Conservation (phyloP, 2,797 vertebrate species). For the Rhynchotus rufescens region DNA sequence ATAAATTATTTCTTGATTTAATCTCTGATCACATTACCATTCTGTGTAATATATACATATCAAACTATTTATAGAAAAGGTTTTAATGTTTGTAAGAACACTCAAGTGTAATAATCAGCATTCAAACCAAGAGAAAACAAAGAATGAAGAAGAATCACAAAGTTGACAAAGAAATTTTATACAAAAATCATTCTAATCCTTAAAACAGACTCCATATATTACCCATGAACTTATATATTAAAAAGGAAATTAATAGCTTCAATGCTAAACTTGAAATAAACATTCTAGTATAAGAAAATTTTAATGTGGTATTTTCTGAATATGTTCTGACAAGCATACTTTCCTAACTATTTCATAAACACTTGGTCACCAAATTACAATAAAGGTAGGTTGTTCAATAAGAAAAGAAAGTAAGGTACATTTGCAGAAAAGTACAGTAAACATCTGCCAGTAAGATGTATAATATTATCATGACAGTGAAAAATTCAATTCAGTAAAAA, state of each 20-base stretch:
- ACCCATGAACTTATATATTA: background rate
- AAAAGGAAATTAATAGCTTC: background rate
- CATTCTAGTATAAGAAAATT: background rate
- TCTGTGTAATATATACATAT: background rate
- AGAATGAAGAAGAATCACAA: background rate
- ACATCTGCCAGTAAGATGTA: background rate
- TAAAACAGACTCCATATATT: background rate
- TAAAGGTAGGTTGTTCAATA: background rate
- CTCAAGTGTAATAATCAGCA: background rate
- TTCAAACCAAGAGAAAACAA: background rate
- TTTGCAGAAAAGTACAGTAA: background rate
- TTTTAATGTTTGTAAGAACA: background rate
- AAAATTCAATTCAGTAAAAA: background rate
- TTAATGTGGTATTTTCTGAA: background rate
- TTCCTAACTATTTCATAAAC: background rate
- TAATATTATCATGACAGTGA: background rate
- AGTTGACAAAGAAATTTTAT: background rate
- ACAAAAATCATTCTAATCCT: background rate
- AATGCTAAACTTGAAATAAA: background rate
- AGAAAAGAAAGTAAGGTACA: background rate
- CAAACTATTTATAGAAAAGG: background rate
- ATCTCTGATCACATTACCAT: background rate
- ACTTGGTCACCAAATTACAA: background rate
- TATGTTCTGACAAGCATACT: background rate
- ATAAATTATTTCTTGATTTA: background rate